A percentile compares a stretch with the other conserved stretches of the same genome.
Evolutionary conservation across 2,888 invertebrate genomes (phyloP).

Genomic region (Lomographa bimaculata): DNA sequence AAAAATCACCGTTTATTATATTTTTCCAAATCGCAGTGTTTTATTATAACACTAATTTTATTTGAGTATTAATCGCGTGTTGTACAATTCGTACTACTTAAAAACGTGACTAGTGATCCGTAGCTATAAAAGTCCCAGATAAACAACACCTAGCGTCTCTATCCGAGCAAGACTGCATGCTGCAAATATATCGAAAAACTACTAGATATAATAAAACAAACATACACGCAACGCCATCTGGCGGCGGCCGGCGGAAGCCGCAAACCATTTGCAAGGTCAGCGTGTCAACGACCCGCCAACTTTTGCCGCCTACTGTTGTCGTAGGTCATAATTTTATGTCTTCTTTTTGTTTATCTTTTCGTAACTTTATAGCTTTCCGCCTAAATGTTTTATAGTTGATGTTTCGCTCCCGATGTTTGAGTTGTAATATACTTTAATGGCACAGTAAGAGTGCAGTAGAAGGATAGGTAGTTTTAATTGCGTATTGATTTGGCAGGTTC

Average conservation of each 20-base stretch:
- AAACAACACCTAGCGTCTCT: too few relatives aligned
- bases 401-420: slow-evolving; percentile 2
- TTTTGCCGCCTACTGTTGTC: slow-evolving; percentile 83
- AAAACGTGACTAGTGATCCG: too few relatives aligned
- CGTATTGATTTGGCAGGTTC: slow-evolving; percentile 15
- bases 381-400: slow-evolving; percentile 59
- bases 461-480: slow-evolving; percentile 14
- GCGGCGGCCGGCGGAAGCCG: slow-evolving; percentile 50
- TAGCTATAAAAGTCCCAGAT: too few relatives aligned
- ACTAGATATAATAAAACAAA: slow-evolving; percentile 11
- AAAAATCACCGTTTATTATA: too few relatives aligned
- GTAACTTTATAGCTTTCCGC: slow-evolving; percentile 76
- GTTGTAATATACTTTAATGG: slow-evolving; percentile 6
- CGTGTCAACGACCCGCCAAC: slow-evolving; percentile 80
- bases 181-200: too few relatives aligned
- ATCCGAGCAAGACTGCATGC: too few relatives aligned
- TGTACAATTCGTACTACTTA: too few relatives aligned
- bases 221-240: slow-evolving; percentile 63
- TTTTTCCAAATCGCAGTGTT: too few relatives aligned
- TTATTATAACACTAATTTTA: too few relatives aligned
- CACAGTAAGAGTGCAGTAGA: slow-evolving; percentile 1
- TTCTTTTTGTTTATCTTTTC: slow-evolving; percentile 84
- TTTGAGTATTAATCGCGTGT: too few relatives aligned
- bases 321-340: slow-evolving; percentile 84
- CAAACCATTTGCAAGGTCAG: slow-evolving; percentile 72